These are phyloP conservation scores for Neoascia interrupta DNA, from an alignment of 2,888 invertebrate species.

Conservation along the genomic window DNA sequence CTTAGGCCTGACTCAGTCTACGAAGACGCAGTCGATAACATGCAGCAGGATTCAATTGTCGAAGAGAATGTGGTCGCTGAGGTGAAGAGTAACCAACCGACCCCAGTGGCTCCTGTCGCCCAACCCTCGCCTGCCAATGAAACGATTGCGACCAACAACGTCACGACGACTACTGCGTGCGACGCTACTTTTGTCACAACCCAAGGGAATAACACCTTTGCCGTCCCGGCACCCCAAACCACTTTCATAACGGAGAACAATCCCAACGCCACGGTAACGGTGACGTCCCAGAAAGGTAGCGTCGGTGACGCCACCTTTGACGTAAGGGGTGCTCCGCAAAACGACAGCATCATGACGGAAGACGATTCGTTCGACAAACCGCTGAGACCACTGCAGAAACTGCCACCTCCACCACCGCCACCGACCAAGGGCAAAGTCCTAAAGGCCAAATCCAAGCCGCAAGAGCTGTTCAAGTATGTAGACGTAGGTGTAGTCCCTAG, in stretches of 20 bases:
- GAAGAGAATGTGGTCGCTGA: constrained; percentile 13
- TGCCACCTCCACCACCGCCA: constrained; percentile 35
- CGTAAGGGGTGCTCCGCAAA: constrained; percentile 62
- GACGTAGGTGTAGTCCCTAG: background rate
- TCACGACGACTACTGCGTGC: constrained; percentile 64
- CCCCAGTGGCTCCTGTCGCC: constrained; percentile 1
- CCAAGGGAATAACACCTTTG: constrained; percentile 70
- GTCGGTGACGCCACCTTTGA: constrained; percentile 72
- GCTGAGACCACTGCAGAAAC: constrained; percentile 7
- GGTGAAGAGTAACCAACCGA: background rate
- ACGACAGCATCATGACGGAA: constrained; percentile 76
- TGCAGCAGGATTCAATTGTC: constrained; percentile 13
- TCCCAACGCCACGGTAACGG: constrained; percentile 71
- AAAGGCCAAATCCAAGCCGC: constrained; percentile 75
- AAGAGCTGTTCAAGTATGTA: constrained; percentile 78
- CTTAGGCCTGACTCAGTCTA: constrained; percentile 76
- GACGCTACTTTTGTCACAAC: constrained; percentile 73
- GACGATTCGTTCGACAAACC: constrained; percentile 75
- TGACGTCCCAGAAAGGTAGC: constrained; percentile 21
- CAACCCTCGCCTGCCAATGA: constrained; percentile 71
- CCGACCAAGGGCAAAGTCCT: constrained; percentile 70
- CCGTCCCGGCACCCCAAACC: constrained; percentile 65
- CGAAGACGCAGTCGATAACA: constrained; percentile 79
- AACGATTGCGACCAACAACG: constrained; percentile 66
- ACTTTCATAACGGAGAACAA: constrained; percentile 72